A percentile compares a stretch with the other conserved stretches of the same genome.
These are phyloP conservation scores for Sebastiscus tertius DNA, from an alignment of 2,797 vertebrate species.

Conservation along the genomic window DNA sequence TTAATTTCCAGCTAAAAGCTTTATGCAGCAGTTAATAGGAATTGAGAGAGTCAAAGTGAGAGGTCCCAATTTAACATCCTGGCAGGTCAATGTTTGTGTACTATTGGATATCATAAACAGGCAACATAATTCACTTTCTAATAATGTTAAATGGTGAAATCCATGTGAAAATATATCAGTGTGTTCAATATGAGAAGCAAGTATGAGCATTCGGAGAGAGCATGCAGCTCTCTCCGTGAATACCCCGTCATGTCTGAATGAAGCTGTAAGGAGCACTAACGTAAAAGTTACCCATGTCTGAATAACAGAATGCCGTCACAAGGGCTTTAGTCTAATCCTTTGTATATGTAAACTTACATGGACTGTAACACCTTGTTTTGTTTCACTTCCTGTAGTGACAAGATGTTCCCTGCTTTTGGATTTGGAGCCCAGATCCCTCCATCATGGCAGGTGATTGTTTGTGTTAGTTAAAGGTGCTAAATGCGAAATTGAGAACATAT, in stretches of 20 bases:
- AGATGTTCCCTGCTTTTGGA: conserved; percentile 97
- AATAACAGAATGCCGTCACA: background rate
- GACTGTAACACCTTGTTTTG: background rate
- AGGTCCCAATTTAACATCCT: background rate
- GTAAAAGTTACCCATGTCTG: background rate
- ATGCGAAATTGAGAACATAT: background rate
- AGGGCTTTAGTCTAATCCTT: background rate
- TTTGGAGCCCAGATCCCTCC: conserved; percentile 97
- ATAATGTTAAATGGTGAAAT: background rate
- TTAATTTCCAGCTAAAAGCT: too few relatives aligned
- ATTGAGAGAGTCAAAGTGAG: background rate
- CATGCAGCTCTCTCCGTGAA: background rate
- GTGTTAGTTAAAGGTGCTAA: background rate
- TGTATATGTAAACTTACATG: background rate
- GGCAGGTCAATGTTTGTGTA: background rate
- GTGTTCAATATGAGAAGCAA: background rate
- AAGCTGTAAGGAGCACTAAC: background rate
- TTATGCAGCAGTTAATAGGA: background rate
- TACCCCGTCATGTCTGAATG: background rate
- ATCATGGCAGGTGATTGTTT: conserved; percentile 88
- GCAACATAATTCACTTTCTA: background rate
- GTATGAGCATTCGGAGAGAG: background rate
- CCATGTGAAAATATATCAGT: background rate
- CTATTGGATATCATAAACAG: background rate
- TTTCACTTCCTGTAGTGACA: conserved; percentile 86